phyloP scores from a whole-genome alignment of 2,888 invertebrate species.

The Nemoura dubitans region DNA sequence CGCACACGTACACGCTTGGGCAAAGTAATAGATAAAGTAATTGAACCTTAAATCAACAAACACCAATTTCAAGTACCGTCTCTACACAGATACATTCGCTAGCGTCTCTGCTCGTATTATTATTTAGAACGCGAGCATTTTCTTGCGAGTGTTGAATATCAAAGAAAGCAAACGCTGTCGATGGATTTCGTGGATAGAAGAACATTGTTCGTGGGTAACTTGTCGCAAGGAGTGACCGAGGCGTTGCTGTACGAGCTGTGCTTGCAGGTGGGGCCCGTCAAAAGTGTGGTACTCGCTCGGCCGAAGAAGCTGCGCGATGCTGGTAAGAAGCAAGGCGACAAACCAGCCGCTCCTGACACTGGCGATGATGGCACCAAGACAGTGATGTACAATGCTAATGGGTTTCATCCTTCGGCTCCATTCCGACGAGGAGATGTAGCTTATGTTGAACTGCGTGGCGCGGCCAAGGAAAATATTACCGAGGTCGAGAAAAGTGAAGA shows the following conservation, averaged over 20 bases:
- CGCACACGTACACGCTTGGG: no score
- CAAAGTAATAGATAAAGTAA: no score
- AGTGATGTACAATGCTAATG: neutral
- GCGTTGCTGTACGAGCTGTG: conserved; percentile 15
- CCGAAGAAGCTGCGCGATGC: neutral
- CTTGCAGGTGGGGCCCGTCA: conserved; percentile 14
- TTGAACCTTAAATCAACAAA: no score
- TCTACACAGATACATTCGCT: no score
- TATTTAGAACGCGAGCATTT: no score
- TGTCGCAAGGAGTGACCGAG: conserved; percentile 9
- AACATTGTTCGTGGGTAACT: neutral
- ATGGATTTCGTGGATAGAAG: conserved; percentile 17
- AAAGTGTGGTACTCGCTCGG: neutral
- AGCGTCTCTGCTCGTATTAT: no score
- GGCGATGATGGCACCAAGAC: neutral
- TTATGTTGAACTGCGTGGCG: neutral
- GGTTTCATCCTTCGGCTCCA: neutral
- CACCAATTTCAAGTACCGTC: no score
- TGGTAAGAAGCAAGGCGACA: neutral
- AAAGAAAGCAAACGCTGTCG: neutral
- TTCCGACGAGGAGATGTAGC: neutral
- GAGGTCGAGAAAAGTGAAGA: neutral
- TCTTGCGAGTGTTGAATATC: neutral
- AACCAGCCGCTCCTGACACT: neutral
- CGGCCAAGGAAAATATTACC: neutral